Base-by-base conservation (phyloP, 2,888 invertebrate genomes). In the Napeogenes sylphis region DNA sequence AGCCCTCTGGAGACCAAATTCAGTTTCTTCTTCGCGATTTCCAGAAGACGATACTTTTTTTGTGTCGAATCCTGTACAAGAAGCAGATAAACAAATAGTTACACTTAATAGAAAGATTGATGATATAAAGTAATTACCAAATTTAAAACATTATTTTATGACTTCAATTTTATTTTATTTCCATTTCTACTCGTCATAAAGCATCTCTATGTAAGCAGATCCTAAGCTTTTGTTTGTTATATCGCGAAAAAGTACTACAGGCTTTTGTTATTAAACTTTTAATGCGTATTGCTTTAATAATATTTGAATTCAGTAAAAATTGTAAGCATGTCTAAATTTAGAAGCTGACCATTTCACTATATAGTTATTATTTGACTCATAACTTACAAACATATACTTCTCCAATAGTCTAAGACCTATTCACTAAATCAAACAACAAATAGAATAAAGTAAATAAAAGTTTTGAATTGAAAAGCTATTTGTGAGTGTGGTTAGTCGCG, bases 1-100 rank as follows among this genome's bases (percentile, higher is more conserved):
- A 14, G 94, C 94, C 42, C 94, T 91, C 83, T 95, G 95, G 57
- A 95, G 88, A 74, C 93, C 93, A 80, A 93, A 94, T 56, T 94
- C 93, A 68, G 93, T 91, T 82, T 95, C 95, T 69, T 94, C 94
- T 77, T 95, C 95, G 56, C 87, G 84, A 72, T 84, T 84, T 62
- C 73, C 83, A 69, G 81, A 71, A 69, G 86, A 75, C 54, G 92
- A 91, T 72, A 84, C 66, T 71, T 93, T 93, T 81, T 93, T 94
- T 65, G 93, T 93, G 80, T 94, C 94, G 79, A 91, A 93, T 76
- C 93, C 93, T 91, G 80, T 45, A 55, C 38, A 65, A 53, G 8
- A 21, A 58, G 67, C 53, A 58, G 13, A 12, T 55, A 57, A 3
- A 30, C 35, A 51, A 21, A 13, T 45, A 13, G n/a, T 55, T 46